Evolutionary conservation across 2,888 invertebrate species (phyloP), one percentile per base, ranked within the genome.

Genomic region (Aspidiotus destructor): DNA sequence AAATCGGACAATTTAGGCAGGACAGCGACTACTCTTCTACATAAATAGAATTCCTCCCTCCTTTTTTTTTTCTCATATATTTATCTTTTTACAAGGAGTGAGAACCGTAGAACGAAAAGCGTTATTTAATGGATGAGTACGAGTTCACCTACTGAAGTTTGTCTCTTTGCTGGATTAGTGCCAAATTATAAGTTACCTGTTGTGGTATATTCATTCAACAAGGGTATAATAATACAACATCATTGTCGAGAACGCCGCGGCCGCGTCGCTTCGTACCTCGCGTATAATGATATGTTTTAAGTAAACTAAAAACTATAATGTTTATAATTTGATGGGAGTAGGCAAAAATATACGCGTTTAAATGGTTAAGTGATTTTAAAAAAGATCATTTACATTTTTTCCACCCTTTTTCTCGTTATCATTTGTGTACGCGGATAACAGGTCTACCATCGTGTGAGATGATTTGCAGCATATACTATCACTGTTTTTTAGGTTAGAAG

Each of bases 131-230:
- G 17, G 15, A 10, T 11, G 17, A 28, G 28, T 28, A 28, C 28
- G 28, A 28, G 28, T 28, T 28, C 28, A 28, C 28, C 28, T 28
- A 48, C 48, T 13, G 3, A 48, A 13, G n/a, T 48, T 48, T 48
- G 10, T n/a, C 48, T 48, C 48, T 44, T 44, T 44, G 13, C 62
- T 63, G 63, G 63, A 63, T 63, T 63, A 63, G 53, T 63, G 63
- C 63, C 63, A 63, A 63, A 63, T 63, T 63, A 63, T 63, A n/a
- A n/a, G n/a, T n/a, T n/a, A 63, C 63, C 63, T 63, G 63, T 63
- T 63, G 63, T 63, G 63, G 63, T 63, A 53, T 63, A 63, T 63
- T 63, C 63, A 53, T 63, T 63, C 63, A 63, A 63, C 63, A 63
- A 63, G 63, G 53, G 53, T 63, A 63, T 63, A 63, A 63, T 63